These are phyloP conservation scores for Neoaliturus tenellus DNA, from an alignment of 2,888 invertebrate species.

Conservation along the genomic window DNA sequence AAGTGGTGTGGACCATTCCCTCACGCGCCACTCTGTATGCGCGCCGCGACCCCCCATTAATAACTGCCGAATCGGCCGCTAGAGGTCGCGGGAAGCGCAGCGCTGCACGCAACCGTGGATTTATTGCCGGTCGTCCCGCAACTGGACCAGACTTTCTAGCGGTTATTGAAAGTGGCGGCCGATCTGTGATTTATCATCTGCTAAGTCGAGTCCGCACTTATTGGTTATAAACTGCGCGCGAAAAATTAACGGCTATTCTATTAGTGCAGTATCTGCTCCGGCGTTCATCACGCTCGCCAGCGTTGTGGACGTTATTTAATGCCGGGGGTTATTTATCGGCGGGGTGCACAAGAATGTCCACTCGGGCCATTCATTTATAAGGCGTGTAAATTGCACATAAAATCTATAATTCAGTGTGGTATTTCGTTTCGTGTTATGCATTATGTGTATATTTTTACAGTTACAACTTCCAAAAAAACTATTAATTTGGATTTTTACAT, in stretches of 20 bases:
- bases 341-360: background rate
- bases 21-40: constrained; percentile 57
- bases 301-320: background rate
- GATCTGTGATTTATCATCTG: constrained; percentile 26
- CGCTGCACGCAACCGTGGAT: constrained; percentile 26
- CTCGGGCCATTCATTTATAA: too few species aligned
- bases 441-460: too few species aligned
- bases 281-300: background rate
- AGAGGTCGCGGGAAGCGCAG: constrained; percentile 38
- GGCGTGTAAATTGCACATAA: too few species aligned
- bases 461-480: too few species aligned
- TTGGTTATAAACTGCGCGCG: constrained; percentile 17
- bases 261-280: constrained; percentile 12
- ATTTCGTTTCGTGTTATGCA: too few species aligned
- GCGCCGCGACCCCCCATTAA: constrained; percentile 30
- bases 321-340: background rate
- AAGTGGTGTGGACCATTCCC: constrained; percentile 50
- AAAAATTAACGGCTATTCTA: constrained; percentile 23
- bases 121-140: constrained; percentile 6
- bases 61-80: constrained; percentile 46
- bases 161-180: constrained; percentile 36
- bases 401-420: too few species aligned
- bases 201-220: constrained; percentile 4
- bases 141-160: constrained; percentile 31
- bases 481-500: too few species aligned